Evolutionary conservation across 2,797 vertebrate genomes (phyloP), one percentile per base, ranked within the genome.

Genomic region (Xenops minutus): DNA sequence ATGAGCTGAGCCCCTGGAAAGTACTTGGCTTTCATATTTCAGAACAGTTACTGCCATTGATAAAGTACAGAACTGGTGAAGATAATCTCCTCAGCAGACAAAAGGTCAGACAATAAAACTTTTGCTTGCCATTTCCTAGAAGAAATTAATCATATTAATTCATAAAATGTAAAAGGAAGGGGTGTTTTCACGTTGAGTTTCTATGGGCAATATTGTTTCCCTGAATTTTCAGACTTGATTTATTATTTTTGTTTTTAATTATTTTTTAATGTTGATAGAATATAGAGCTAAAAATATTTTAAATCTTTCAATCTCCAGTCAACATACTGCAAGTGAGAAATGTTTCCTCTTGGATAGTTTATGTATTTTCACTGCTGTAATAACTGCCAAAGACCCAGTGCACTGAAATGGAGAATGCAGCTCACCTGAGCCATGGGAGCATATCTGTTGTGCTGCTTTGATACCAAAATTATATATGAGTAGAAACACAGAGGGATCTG

Each of bases 71-170:
- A 68, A 24, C 78, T n/a, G 29, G 32, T 22, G 91, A 88, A 71
- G 44, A 78, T 58, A 66, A 77, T 64, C 74, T 95, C 36, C 29
- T 92, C 68, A 52, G 7, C 77, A 75, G 44, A 85, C 14, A 91
- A 93, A 96, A 95, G 96, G 96, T 96, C 79, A 96, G 97, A 82
- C 10, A 89, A 69, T 77, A 74, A 92, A 92, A 72, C 14, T 59
- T 93, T 76, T 62, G 2, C 34, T 95, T 96, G 24, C 59, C 17
- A 36, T 93, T 94, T 96, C 79, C 66, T 36, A 54, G 16, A 79
- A 93, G 32, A 94, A 94, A 83, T 75, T 75, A 1, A 34, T 82
- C 24, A 51, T 32, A 59, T 49, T 87, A 84, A 49, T 7, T 44
- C 11, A 14, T 14, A 6, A 64, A 67, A 73, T 67, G 11, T 55